Conservation (phyloP, 2,888 invertebrate species). For the Ceratothoa steindachneri region DNA sequence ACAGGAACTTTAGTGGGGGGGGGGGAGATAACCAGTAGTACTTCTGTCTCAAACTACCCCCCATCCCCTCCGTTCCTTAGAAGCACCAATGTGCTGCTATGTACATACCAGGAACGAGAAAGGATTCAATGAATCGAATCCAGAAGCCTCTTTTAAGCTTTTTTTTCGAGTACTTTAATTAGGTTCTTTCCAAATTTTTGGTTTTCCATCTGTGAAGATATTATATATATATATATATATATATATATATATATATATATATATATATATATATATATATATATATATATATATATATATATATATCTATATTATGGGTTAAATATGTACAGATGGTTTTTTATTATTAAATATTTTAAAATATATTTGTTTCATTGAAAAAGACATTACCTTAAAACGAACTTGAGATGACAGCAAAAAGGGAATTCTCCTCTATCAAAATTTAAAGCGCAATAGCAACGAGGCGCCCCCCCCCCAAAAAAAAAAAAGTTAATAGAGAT, state of each 20-base stretch:
- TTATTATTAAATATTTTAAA: conserved; percentile 7
- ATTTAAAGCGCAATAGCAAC: too few relatives aligned
- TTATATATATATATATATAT: conserved; percentile 15
- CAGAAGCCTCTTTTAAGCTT: too few relatives aligned
- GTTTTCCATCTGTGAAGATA: background rate
- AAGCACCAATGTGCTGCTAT: background rate
- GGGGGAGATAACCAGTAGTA: background rate
- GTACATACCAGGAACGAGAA: background rate
- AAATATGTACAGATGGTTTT: conserved; percentile 7
- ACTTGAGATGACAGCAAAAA: too few relatives aligned
- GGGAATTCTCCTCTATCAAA: too few relatives aligned
- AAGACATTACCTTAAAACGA: background rate
- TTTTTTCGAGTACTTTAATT: background rate
- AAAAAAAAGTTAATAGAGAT: too few relatives aligned
- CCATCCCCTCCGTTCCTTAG: background rate
- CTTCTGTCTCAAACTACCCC: background rate
- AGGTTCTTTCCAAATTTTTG: background rate
- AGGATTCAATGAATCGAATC: background rate
- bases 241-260: too few relatives aligned
- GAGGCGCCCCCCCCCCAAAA: too few relatives aligned
- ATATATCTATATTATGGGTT: background rate
- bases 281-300: conserved; percentile 15
- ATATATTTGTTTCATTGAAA: background rate
- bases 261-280: conserved; percentile 15
- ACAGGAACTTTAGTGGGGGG: background rate